Percentiles rank a stretch among this genome's conserved stretches.
phyloP scores from a whole-genome alignment of 2,888 invertebrate genomes.

The Drosophila kambysellisi region DNA sequence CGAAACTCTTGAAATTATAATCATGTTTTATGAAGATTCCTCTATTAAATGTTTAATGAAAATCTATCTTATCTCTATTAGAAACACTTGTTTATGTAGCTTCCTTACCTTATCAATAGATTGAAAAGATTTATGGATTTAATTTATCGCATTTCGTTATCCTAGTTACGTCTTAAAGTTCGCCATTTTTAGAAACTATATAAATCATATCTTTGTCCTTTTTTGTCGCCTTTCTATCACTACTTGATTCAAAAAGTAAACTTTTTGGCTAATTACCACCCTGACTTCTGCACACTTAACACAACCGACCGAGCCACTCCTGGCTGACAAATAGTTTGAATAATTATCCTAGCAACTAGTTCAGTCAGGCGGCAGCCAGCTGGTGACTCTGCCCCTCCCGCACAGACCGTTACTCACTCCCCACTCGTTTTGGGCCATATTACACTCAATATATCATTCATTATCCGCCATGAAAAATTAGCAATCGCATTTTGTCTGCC shows the following conservation, averaged over 20 bases:
- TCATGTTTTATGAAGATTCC: background rate
- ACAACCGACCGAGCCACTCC: background rate
- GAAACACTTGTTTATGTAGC: background rate
- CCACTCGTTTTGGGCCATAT: constrained; percentile 9
- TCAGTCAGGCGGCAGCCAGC: constrained; percentile 33
- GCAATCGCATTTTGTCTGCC: constrained; percentile 78
- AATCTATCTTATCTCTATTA: background rate
- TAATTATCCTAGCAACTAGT: constrained; percentile 66
- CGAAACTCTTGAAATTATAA: background rate
- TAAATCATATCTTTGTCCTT: constrained; percentile 6
- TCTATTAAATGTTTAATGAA: background rate
- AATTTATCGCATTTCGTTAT: background rate
- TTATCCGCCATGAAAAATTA: constrained; percentile 79
- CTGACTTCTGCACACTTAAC: constrained; percentile 32
- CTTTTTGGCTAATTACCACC: constrained; percentile 67
- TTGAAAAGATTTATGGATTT: background rate
- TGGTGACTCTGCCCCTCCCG: background rate
- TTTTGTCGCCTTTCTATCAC: constrained; percentile 40
- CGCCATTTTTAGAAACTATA: background rate
- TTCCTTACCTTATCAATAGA: background rate
- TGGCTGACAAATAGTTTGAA: constrained; percentile 78
- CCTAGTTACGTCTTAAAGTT: background rate
- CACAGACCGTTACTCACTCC: too few relatives aligned
- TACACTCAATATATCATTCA: constrained; percentile 78
- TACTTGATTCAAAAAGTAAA: constrained; percentile 39